Evolutionary conservation across 2,888 invertebrate genomes (phyloP), one percentile per base, ranked within the genome.

Genomic region (Augochlorella aurata): DNA sequence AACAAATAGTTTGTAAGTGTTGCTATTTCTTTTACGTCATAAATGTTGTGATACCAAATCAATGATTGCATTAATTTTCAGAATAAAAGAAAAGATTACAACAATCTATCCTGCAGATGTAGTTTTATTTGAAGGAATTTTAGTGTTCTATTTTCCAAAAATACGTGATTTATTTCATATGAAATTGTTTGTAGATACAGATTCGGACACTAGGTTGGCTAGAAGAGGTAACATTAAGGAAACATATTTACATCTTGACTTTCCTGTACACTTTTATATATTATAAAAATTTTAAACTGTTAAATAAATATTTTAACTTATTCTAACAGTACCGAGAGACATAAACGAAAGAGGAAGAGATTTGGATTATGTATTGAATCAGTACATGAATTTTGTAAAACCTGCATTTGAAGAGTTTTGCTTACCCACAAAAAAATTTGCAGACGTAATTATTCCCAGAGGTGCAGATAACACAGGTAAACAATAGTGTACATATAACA

Each of bases 331-430:
- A 71, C 97, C 98, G 58, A 95, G 99, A 81, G 99, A 99, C 93
- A 99, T 98, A 72, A 97, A 97, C 92, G 99, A 99, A 94, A 96
- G 98, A 85, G 98, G 98, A 0, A 95, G 99, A 61, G 98, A 98
- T 93, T 94, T 99, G 92, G 98, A 99, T 91, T 97, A 98, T 90
- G 98, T 99, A 14, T 95, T 99, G 49, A 97, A 97, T 91, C 99
- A 99, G 93, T 99, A 99, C 94, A 99, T 98, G 96, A 98, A 97
- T 91, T 98, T 97, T 93, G 99, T 99, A 2, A 99, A 99, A 94
- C 99, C 99, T n/a, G 99, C 99, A 3, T 99, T 99, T 94, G 99
- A 99, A 93, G 99, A 99, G 94, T 99, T 99, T 94, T 99, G 99
- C 93, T 95, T 98, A 89, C 99, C 99, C 84, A 99, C 99, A 0